Conservation (phyloP, 2,113 vertebrate genomes). For the Catharus minimus region DNA sequence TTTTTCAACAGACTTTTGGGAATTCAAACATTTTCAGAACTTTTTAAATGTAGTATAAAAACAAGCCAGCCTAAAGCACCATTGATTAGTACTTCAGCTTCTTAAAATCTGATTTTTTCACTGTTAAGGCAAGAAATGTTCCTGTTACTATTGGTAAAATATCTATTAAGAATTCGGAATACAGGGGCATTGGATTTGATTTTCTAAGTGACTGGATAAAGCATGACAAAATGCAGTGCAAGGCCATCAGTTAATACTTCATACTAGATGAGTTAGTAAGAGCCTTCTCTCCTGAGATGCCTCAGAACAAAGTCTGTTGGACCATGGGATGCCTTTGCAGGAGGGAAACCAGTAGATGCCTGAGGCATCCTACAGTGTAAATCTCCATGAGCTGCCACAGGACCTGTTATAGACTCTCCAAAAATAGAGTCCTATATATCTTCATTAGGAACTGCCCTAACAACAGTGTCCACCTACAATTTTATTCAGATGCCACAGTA, state of each 20-base stretch:
- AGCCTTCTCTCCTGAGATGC: slow-evolving; percentile 46
- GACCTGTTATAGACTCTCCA: slow-evolving; percentile 15
- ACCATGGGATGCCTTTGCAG: not conserved
- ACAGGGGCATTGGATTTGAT: slow-evolving; percentile 15
- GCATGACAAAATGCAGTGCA: slow-evolving; percentile 21
- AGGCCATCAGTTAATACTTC: slow-evolving; percentile 41
- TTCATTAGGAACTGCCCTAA: slow-evolving; percentile 50
- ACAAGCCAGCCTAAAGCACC: slow-evolving; percentile 38
- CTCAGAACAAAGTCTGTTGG: not conserved
- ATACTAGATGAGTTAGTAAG: slow-evolving; percentile 58
- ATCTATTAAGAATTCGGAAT: slow-evolving; percentile 46
- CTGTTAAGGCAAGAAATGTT: slow-evolving; percentile 32
- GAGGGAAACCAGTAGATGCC: slow-evolving; percentile 21
- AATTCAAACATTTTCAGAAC: slow-evolving; percentile 70
- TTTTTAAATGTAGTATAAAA: slow-evolving; percentile 55
- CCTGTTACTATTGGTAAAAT: slow-evolving; percentile 32
- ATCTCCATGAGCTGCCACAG: slow-evolving; percentile 28
- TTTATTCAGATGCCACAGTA: not conserved
- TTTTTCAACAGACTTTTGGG: slow-evolving; percentile 74
- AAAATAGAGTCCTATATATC: slow-evolving; percentile 41
- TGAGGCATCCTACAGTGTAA: slow-evolving; percentile 25
- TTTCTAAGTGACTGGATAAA: slow-evolving; percentile 59
- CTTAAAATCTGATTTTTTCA: slow-evolving; percentile 39
- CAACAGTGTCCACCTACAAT: not conserved
- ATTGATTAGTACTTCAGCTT: slow-evolving; percentile 69